These are phyloP conservation scores for Pilophorus perplexus DNA, from an alignment of 2,888 invertebrate species.

Conservation along the genomic window DNA sequence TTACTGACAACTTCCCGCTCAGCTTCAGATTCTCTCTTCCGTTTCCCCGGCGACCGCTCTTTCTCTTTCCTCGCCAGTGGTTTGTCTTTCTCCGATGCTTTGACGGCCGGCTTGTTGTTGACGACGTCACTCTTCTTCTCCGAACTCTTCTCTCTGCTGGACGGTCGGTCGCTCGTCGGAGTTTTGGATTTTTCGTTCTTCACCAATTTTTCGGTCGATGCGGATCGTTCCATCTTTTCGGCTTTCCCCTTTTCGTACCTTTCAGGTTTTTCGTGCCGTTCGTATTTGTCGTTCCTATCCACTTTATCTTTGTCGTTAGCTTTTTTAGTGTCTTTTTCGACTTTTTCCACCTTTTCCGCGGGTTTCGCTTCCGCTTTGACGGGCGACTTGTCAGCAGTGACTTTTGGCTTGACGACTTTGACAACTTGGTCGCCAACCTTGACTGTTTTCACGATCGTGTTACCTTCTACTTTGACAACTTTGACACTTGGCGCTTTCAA, in stretches of 20 bases:
- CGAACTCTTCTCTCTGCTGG: constrained; percentile 28
- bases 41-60: constrained; percentile 42
- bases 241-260: constrained; percentile 25
- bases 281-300: constrained; percentile 26
- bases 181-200: constrained; percentile 31
- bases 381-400: neutral
- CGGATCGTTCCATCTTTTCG: constrained; percentile 19
- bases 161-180: constrained; percentile 15
- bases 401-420: constrained; percentile 19
- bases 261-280: constrained; percentile 22
- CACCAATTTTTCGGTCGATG: constrained; percentile 17
- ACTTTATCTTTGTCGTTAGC: constrained; percentile 1
- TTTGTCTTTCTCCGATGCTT: constrained; percentile 17
- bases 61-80: constrained; percentile 17
- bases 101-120: neutral
- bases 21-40: constrained; percentile 29
- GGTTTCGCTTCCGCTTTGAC: constrained; percentile 26
- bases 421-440: constrained; percentile 12
- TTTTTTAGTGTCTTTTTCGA: neutral
- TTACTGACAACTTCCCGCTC: constrained; percentile 8
- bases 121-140: constrained; percentile 23
- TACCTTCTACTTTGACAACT: constrained; percentile 13
- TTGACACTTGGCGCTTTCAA: constrained; percentile 25
- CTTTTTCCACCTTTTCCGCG: neutral
- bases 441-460: neutral